phyloP scores from a whole-genome alignment of 2,888 invertebrate species.

The Sinopyrophorus schimmeli region DNA sequence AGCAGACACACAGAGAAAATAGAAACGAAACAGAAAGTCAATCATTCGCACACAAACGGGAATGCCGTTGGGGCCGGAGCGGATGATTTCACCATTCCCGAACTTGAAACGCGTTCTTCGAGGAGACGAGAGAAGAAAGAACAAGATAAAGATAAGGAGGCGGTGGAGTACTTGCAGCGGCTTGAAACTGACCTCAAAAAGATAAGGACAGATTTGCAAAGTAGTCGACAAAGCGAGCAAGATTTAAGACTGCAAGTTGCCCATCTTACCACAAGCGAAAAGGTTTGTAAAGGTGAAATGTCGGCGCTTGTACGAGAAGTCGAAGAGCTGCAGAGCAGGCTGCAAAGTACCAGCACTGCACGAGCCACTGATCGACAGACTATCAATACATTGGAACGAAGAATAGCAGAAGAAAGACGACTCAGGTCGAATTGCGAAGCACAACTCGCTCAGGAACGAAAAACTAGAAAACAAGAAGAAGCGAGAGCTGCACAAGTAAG shows the following conservation, averaged over 20 bases:
- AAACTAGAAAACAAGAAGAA: constrained; percentile 64
- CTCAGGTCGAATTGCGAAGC: constrained; percentile 73
- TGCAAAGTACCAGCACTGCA: constrained; percentile 73
- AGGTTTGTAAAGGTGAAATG: constrained; percentile 70
- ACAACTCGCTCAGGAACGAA: constrained; percentile 73
- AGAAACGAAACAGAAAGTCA: constrained; percentile 36
- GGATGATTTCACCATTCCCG: constrained; percentile 33
- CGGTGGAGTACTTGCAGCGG: constrained; percentile 61
- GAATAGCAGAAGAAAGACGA: constrained; percentile 83
- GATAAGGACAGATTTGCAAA: constrained; percentile 72
- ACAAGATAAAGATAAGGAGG: constrained; percentile 56
- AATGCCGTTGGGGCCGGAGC: constrained; percentile 43
- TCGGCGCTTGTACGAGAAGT: constrained; percentile 81
- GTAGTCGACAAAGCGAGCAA: constrained; percentile 71
- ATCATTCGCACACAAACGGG: constrained; percentile 49
- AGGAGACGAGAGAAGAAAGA: constrained; percentile 52
- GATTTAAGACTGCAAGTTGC: constrained; percentile 71
- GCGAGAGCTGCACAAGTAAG: constrained; percentile 50
- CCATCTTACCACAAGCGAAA: constrained; percentile 68
- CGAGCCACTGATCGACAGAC: constrained; percentile 80
- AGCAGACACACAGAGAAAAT: constrained; percentile 31
- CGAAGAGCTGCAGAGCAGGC: constrained; percentile 81
- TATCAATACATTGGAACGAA: constrained; percentile 75
- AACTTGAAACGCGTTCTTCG: constrained; percentile 36
- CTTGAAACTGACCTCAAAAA: constrained; percentile 73